Evolutionary conservation across 2,888 invertebrate genomes (phyloP).

Genomic region (Xanthia togata): DNA sequence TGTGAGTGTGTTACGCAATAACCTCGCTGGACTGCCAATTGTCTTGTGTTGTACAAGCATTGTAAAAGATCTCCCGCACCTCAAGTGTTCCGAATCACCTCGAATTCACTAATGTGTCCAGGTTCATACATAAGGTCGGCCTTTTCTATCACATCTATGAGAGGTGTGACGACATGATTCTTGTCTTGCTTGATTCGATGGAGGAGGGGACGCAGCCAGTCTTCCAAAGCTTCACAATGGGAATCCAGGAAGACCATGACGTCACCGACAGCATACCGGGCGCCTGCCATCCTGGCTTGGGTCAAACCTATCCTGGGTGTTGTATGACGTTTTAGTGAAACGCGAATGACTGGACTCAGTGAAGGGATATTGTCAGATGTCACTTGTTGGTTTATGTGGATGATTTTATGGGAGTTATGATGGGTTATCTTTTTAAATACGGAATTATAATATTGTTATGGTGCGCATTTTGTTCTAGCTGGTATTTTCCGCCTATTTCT

Average conservation of each 20-base stretch:
- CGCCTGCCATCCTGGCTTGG: constrained; percentile 95
- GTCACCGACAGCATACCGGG: constrained; percentile 83
- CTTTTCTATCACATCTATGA: constrained; percentile 97
- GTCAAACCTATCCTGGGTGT: constrained; percentile 85
- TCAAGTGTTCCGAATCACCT: constrained; percentile 70
- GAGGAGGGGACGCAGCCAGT: constrained; percentile 97
- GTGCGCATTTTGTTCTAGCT: neutral
- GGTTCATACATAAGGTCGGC: constrained; percentile 88
- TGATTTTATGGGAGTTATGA: neutral
- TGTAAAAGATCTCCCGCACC: constrained; percentile 17
- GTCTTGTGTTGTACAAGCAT: neutral
- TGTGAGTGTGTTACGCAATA: neutral
- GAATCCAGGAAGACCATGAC: constrained; percentile 96
- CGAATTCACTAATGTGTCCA: constrained; percentile 68
- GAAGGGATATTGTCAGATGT: neutral
- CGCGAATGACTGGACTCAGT: neutral
- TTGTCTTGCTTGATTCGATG: constrained; percentile 93
- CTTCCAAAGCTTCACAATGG: constrained; percentile 94
- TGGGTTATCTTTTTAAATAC: neutral
- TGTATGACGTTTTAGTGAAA: constrained; percentile 50
- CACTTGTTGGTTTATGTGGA: neutral
- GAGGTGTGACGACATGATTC: constrained; percentile 96
- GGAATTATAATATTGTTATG: neutral
- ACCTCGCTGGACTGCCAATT: neutral
- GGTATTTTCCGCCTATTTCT: neutral